These are phyloP conservation scores for Tichodroma muraria DNA, from an alignment of 2,113 vertebrate species.

Conservation along the genomic window DNA sequence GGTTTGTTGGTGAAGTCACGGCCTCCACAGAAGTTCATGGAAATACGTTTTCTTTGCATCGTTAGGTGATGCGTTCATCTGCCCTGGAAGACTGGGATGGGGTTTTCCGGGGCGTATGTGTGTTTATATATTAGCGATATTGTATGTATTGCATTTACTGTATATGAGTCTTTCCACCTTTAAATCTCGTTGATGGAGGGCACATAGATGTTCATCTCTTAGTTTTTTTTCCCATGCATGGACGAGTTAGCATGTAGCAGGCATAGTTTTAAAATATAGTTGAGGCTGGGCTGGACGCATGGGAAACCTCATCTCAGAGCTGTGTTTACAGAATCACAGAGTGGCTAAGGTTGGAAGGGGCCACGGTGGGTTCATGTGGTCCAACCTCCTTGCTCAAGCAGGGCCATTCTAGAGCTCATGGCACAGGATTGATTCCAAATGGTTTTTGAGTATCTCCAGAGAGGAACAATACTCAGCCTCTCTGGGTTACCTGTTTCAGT, in stretches of 20 bases:
- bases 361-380: background rate
- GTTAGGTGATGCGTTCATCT: background rate
- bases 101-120: rapidly evolving
- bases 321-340: no score
- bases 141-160: background rate
- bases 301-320: background rate
- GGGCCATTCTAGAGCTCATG: background rate
- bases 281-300: background rate
- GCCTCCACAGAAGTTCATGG: rapidly evolving
- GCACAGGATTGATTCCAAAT: background rate
- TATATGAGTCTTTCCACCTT: background rate
- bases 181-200: background rate
- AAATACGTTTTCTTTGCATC: background rate
- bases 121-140: rapidly evolving
- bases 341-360: no score
- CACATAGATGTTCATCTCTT: rapidly evolving
- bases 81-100: background rate
- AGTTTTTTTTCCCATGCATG: rapidly evolving
- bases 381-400: background rate
- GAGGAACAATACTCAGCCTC: no score
- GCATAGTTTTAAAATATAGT: rapidly evolving
- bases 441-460: no score
- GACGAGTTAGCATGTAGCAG: background rate
- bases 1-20: background rate
- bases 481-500: background rate